Percentiles rank a stretch among this genome's conserved stretches.
Conservation (phyloP, 2,888 invertebrate species). For the Dynastes grantii region DNA sequence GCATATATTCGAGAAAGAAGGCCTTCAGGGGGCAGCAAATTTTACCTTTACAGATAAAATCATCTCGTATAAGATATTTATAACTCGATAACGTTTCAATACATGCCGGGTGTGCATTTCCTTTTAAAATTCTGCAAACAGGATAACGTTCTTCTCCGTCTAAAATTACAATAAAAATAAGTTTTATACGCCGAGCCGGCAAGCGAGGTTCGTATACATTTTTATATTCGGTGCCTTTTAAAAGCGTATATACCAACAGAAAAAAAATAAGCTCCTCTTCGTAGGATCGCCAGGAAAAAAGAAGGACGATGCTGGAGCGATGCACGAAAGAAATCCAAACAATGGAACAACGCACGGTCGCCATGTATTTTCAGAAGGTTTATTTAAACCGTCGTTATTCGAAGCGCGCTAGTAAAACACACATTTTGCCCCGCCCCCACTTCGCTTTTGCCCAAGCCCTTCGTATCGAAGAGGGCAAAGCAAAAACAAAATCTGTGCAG, state of each 20-base stretch:
- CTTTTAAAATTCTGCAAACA: background rate
- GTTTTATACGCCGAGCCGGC: background rate
- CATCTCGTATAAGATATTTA: background rate
- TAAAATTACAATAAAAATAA: background rate
- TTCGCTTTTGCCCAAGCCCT: background rate
- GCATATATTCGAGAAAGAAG: too few species aligned
- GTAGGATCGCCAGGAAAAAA: background rate
- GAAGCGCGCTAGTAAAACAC: background rate
- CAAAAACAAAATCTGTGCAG: background rate
- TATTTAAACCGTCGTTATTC: slow-evolving; percentile 9
- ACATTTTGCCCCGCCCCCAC: background rate
- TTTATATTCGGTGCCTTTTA: background rate
- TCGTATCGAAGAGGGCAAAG: background rate
- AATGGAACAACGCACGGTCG: background rate
- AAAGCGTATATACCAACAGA: background rate
- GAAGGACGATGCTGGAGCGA: background rate
- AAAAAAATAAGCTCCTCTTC: background rate
- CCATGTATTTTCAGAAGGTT: slow-evolving; percentile 1
- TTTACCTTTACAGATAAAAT: too few species aligned
- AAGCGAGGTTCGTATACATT: background rate
- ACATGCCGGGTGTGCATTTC: background rate
- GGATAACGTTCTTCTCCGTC: background rate
- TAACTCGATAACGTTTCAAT: slow-evolving; percentile 4
- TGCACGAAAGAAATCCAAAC: background rate
- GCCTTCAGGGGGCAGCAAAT: too few species aligned